Evolutionary conservation across 37 sponge, comb jelly and placozoan species (phyloP).

Genomic region (Beroe ovata): DNA sequence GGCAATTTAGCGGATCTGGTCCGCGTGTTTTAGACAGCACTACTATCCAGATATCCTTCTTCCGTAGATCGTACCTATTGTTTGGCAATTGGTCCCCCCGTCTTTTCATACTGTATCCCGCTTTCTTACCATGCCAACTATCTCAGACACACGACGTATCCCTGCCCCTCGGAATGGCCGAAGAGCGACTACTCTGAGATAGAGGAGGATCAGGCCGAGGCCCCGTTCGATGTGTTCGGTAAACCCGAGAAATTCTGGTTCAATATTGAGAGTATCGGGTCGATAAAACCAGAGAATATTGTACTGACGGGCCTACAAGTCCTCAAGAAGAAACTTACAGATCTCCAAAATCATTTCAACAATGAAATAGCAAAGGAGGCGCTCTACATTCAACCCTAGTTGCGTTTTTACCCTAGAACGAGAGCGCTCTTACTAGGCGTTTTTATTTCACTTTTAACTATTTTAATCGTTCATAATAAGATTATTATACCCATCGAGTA

Average conservation of each 20-base stretch:
- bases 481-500: too few relatives aligned
- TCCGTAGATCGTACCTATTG: too few relatives aligned
- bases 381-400: conserved; percentile 27
- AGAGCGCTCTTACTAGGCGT: too few relatives aligned
- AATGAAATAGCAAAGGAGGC: conserved; percentile 85
- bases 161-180: conserved; percentile 97
- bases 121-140: too few relatives aligned
- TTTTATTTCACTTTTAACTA: too few relatives aligned
- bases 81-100: too few relatives aligned
- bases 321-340: conserved; percentile 91
- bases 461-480: too few relatives aligned
- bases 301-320: conserved; percentile 88
- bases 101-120: too few relatives aligned
- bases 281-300: conserved; percentile 91
- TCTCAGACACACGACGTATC: conserved; percentile 94
- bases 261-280: conserved; percentile 93
- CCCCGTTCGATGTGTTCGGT: conserved; percentile 85
- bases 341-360: conserved; percentile 85
- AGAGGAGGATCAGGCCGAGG: conserved; percentile 79
- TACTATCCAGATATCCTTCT: too few relatives aligned
- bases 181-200: conserved; percentile 94
- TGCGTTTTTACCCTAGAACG: too few relatives aligned
- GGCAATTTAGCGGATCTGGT: too few relatives aligned
- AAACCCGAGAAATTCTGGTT: conserved; percentile 91
- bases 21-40: too few relatives aligned